These are phyloP conservation scores for Erythrocebus patas DNA, from an alignment of 2,113 vertebrate genomes.

Conservation along the genomic window DNA sequence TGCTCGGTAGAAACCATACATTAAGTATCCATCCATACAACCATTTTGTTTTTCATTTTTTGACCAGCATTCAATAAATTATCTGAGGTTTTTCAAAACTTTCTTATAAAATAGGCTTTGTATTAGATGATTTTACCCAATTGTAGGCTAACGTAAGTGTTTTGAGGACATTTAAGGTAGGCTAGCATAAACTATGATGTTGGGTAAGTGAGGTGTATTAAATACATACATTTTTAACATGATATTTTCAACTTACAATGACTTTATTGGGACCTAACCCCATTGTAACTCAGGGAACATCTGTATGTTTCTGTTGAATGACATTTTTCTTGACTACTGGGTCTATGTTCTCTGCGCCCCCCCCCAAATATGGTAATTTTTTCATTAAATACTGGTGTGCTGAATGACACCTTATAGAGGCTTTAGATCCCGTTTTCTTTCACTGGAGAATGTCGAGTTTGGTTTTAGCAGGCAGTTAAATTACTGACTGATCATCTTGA, in stretches of 20 bases:
- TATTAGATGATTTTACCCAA: neutral
- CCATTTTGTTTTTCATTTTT: neutral
- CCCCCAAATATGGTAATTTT: neutral
- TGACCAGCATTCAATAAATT: neutral
- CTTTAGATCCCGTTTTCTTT: neutral
- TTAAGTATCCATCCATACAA: neutral
- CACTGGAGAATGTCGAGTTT: neutral
- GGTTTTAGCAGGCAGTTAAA: neutral
- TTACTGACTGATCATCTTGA: neutral
- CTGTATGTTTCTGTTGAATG: neutral
- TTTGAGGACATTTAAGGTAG: neutral
- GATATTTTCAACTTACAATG: neutral
- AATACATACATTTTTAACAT: neutral
- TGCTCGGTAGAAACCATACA: neutral
- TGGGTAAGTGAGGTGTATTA: neutral
- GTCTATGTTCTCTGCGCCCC: rapidly evolving
- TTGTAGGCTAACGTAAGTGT: neutral
- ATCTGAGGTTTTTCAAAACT: neutral
- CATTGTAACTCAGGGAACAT: neutral
- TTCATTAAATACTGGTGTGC: neutral
- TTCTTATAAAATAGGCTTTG: neutral
- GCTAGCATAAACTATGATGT: neutral
- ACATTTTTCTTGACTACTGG: neutral
- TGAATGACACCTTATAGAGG: neutral
- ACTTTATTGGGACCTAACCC: neutral